Conservation (phyloP, 2,797 vertebrate species). For the Eulemur albifrons region DNA sequence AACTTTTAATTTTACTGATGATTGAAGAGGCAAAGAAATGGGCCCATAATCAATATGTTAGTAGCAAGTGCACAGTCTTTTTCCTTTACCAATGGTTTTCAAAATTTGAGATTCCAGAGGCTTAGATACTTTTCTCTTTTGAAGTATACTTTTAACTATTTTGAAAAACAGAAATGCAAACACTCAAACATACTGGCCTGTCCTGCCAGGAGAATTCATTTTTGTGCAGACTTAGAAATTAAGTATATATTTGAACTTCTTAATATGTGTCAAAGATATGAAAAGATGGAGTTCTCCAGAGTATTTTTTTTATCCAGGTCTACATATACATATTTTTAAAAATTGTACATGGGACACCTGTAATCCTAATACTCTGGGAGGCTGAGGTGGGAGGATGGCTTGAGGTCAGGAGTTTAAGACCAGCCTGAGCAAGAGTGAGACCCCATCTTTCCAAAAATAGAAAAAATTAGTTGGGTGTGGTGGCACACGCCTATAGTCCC, state of each 20-base stretch:
- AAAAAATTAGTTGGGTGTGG: too few relatives aligned
- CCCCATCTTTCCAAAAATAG: too few relatives aligned
- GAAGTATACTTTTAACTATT: background rate
- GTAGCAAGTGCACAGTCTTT: background rate
- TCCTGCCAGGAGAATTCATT: background rate
- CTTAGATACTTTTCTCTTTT: background rate
- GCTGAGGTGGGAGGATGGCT: too few relatives aligned
- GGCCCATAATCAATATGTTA: background rate
- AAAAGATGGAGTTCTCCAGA: background rate
- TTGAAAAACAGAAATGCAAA: constrained; percentile 8
- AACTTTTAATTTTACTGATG: background rate
- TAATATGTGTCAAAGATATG: background rate
- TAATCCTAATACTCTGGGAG: too few relatives aligned
- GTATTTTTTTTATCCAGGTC: background rate
- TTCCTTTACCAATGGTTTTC: background rate
- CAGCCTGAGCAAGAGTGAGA: too few relatives aligned
- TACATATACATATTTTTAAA: background rate
- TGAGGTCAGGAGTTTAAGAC: too few relatives aligned
- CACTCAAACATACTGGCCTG: background rate
- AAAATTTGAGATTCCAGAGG: background rate
- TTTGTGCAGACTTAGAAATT: background rate
- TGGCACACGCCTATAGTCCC: too few relatives aligned
- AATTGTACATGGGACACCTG: background rate
- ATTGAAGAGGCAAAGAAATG: background rate
- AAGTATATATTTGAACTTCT: background rate